Evolutionary conservation across 2,797 vertebrate species (phyloP), one percentile per base, ranked within the genome.

Genomic region (Lepus townsendii): DNA sequence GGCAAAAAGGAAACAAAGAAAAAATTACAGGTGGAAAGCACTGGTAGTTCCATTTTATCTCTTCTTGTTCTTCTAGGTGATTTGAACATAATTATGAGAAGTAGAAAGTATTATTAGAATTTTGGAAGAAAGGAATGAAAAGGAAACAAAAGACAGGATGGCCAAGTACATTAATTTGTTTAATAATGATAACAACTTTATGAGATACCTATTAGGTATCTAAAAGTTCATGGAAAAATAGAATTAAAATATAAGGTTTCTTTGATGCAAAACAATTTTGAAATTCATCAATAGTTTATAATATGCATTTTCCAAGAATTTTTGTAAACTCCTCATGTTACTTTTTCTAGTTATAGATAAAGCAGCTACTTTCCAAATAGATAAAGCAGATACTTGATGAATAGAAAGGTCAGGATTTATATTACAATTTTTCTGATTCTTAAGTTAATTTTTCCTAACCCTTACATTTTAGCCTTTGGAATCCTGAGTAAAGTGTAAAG

Each of bases 81-180:
- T 83, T 69, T 87, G 27, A 88, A 84, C 90, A 38, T 32, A 75
- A 0, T 11, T 95, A 26, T 83, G 13, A 76, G 27, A 88, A 69
- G 7, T 11, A 73, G 22, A n/a, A 77, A 62, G 24, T 72, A 91
- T 86, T 83, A 78, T 52, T 83, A 83, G 6, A 88, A n/a, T 17
- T 83, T 82, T 24, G 24, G 1, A 77, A 80, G 16, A 22, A 1
- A 82, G 13, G 80, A 35, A 30, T 47, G 42, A 8, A 47, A 47
- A 47, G 1, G 42, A 47, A 47, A 47, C 42, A 47, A 47, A 47
- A 57, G 7, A 10, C 66, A 71, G 57, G 16, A 65, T 47, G 42
- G 42, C 42, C 42, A 47, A 47, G 42, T 90, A 19, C 54, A 52
- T 77, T 69, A 60, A 77, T 79, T 63, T 62, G 52, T 73, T 71